These are phyloP conservation scores for Amphiprion percula DNA, from an alignment of 2,113 vertebrate species.

Conservation along the genomic window DNA sequence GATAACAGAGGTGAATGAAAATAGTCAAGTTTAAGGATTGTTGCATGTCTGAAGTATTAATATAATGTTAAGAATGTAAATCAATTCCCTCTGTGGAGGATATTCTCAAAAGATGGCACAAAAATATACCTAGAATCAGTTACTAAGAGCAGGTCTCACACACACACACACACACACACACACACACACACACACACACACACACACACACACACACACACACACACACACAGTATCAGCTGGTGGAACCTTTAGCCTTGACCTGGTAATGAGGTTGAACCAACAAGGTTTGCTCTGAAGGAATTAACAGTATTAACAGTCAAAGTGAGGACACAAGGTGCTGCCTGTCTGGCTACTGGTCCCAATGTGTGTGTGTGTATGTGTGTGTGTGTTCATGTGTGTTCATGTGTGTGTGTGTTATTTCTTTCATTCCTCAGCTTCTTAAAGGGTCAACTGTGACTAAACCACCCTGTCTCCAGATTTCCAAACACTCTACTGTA, in stretches of 20 bases:
- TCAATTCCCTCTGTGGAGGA: no score
- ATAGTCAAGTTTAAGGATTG: no score
- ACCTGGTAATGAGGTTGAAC: conserved; percentile 37
- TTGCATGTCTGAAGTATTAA: no score
- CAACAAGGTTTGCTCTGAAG: conserved; percentile 13
- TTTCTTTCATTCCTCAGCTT: conserved; percentile 17
- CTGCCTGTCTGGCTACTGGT: conserved; percentile 13
- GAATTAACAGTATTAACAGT: conserved; percentile 50
- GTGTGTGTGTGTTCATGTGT: neutral
- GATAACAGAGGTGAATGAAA: no score
- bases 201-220: neutral
- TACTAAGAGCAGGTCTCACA: no score
- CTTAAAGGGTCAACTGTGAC: conserved; percentile 65
- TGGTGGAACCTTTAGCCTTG: conserved; percentile 10
- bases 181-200: no score
- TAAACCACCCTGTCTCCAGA: conserved; percentile 40
- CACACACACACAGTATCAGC: neutral
- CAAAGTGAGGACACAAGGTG: conserved; percentile 20
- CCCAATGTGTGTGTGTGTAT: conserved; percentile 1
- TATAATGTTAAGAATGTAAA: no score
- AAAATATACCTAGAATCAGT: no score
- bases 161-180: neutral
- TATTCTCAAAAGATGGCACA: no score
- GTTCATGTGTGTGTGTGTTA: neutral
- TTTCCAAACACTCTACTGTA: conserved; percentile 5